phyloP scores from a whole-genome alignment of 1,140 invertebrate species.

The Acromyrmex charruanus region DNA sequence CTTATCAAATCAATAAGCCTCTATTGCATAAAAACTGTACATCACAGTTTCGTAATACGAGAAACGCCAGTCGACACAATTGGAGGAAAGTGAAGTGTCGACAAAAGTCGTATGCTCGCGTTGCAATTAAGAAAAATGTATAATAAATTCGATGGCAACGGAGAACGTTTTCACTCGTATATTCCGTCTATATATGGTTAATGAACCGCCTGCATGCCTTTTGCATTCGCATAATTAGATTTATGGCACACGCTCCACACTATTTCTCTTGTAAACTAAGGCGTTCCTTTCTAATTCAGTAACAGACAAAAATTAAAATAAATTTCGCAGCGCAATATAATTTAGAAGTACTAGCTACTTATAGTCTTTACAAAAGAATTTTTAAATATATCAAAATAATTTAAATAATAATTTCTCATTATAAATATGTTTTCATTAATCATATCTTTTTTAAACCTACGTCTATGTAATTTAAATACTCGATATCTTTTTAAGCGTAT shows the following conservation, averaged over 20 bases:
- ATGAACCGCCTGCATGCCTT: constrained; percentile 36
- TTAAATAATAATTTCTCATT: background rate
- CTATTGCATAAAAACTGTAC: constrained; percentile 57
- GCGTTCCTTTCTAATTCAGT: background rate
- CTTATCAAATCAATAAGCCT: constrained; percentile 16
- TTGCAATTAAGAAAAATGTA: constrained; percentile 50
- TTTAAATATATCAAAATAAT: background rate
- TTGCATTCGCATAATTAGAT: constrained; percentile 49
- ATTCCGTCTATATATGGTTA: constrained; percentile 35
- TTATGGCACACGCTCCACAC: constrained; percentile 18
- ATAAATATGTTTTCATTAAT: background rate
- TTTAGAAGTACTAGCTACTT: background rate
- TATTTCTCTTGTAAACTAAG: constrained; percentile 4
- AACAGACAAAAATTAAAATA: constrained; percentile 15
- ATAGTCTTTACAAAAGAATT: background rate
- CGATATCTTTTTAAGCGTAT: background rate
- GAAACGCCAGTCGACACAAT: constrained; percentile 52
- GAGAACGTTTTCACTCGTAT: constrained; percentile 32
- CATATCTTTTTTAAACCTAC: background rate
- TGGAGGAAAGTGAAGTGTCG: constrained; percentile 43
- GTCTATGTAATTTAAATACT: background rate
- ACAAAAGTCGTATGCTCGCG: constrained; percentile 24
- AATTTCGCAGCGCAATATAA: background rate
- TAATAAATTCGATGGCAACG: constrained; percentile 43
- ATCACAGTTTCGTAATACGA: constrained; percentile 42